Conservation (phyloP, 1,140 invertebrate species). For the Eupeodes corollae region DNA sequence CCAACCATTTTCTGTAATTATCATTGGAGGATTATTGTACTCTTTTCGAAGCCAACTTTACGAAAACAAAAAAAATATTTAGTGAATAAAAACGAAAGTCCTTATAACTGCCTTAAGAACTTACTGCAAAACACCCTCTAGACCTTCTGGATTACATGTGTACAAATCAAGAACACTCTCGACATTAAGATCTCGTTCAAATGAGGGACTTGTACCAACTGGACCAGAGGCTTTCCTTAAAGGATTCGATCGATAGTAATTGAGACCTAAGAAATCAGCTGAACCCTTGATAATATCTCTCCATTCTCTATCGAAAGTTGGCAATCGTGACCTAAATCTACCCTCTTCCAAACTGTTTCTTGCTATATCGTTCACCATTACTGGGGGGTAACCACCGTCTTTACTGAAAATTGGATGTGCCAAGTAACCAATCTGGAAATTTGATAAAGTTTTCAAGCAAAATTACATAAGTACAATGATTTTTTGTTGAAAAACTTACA, state of each 20-base stretch:
- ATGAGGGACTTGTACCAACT: constrained; percentile 21
- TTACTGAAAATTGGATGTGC: constrained; percentile 48
- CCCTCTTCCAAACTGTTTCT: constrained; percentile 43
- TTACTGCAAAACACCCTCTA: constrained; percentile 44
- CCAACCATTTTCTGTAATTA: constrained; percentile 63
- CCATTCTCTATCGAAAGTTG: constrained; percentile 15
- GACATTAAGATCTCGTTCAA: constrained; percentile 36
- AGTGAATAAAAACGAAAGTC: not conserved
- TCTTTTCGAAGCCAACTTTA: constrained; percentile 50
- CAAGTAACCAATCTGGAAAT: constrained; percentile 49
- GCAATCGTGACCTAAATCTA: constrained; percentile 41
- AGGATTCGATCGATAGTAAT: constrained; percentile 44
- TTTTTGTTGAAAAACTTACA: no score
- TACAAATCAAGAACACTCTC: constrained; percentile 16
- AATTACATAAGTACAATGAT: not conserved
- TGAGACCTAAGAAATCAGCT: constrained; percentile 45
- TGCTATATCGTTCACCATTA: constrained; percentile 45
- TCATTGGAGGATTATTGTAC: constrained; percentile 22
- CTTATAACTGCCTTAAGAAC: constrained; percentile 8
- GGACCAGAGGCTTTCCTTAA: constrained; percentile 18
- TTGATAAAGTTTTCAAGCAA: not conserved
- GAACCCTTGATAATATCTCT: constrained; percentile 39
- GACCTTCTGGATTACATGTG: constrained; percentile 18
- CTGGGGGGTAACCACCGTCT: constrained; percentile 48
- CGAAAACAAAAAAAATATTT: not conserved